phyloP scores from a whole-genome alignment of 2,113 vertebrate species.

The Bos indicus region DNA sequence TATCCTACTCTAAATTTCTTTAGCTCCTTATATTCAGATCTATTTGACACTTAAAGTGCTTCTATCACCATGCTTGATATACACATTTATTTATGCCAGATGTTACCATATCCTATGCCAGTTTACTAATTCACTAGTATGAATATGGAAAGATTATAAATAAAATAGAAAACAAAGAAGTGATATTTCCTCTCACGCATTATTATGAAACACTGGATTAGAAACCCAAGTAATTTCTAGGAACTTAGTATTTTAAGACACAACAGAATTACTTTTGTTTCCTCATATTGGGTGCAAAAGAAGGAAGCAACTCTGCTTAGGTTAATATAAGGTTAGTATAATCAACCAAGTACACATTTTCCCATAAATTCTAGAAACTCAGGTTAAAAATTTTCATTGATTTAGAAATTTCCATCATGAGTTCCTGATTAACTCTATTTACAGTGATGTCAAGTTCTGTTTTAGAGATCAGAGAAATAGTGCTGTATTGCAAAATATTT shows the following conservation, averaged over 20 bases:
- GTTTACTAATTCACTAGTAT: neutral
- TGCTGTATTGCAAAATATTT: constrained; percentile 25
- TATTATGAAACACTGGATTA: neutral
- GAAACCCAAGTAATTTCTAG: neutral
- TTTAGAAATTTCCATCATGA: neutral
- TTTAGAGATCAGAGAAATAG: constrained; percentile 32
- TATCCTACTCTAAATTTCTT: neutral
- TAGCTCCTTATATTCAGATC: neutral
- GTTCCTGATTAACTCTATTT: neutral
- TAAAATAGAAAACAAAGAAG: neutral
- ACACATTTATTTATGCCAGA: neutral
- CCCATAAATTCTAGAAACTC: neutral
- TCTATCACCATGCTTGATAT: neutral
- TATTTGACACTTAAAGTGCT: neutral
- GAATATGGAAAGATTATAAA: neutral
- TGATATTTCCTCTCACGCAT: neutral
- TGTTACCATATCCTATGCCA: neutral
- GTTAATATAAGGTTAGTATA: neutral
- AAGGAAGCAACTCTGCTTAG: neutral
- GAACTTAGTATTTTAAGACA: neutral
- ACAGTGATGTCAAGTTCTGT: neutral
- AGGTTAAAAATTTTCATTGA: neutral
- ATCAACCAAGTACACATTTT: neutral
- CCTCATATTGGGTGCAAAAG: neutral
- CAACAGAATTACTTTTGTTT: neutral